Base-by-base conservation (phyloP, 1,140 invertebrate species). In the Scylla paramamosain region DNA sequence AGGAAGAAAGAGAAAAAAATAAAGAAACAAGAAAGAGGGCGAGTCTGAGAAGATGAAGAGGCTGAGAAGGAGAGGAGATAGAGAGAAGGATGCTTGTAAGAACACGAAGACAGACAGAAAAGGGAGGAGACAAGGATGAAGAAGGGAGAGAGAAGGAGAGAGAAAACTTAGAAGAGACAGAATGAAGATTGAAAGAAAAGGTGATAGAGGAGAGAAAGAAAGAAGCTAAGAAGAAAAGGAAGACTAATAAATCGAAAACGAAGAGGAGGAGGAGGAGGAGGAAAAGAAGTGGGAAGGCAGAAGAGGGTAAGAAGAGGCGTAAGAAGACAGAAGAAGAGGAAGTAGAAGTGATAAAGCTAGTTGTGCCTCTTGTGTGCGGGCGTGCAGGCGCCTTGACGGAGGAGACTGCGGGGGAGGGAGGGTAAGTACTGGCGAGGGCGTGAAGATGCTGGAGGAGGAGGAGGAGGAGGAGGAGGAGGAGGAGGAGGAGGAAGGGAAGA, bases 31-130 rank as follows among this genome's bases (percentile, higher is more conserved):
- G n/a, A n/a, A n/a, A n/a, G n/a, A n/a, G n/a, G n/a, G n/a, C n/a
- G n/a, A n/a, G n/a, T n/a, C n/a, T n/a, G n/a, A n/a, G n/a, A n/a
- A n/a, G n/a, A n/a, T n/a, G n/a, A n/a, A n/a, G n/a, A n/a, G 10
- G 31, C 8, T 10, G 82, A 31, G 82, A 84, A 84, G 25, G 25
- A 84, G 82, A 86, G 39, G 16, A 32, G n/a, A 86, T 12, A 4
- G n/a, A 86, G 84, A 29, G 84, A 86, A 86, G 84, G 82, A 86
- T 12, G n/a, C n/a, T n/a, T n/a, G n/a, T n/a, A n/a, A n/a, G n/a
- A n/a, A n/a, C n/a, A n/a, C n/a, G n/a, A n/a, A n/a, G n/a, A n/a
- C n/a, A n/a, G n/a, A 32, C 29, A 32, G 84, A 20, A 86, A 86
- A 32, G 39, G 84, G 29, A 86, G n/a, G 28, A 29, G 7, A 86